These are phyloP conservation scores for Palythoa heliodiscus DNA, from an alignment of 92 coral and sea anemone species.

Conservation along the genomic window DNA sequence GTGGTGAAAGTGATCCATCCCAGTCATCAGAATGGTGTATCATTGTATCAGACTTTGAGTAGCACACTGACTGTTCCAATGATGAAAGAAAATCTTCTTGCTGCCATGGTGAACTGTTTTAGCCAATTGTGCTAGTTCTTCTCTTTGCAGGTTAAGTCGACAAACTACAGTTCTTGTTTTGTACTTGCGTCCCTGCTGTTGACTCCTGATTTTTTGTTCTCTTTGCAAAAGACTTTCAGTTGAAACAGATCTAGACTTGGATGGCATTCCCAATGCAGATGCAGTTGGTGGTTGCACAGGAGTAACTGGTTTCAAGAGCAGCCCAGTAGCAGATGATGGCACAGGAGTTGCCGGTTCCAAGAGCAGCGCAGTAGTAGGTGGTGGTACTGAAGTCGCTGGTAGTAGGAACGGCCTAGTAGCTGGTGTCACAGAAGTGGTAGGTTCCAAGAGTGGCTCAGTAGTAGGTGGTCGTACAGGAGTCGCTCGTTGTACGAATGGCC, in stretches of 20 bases:
- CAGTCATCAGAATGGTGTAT: constrained; percentile 23
- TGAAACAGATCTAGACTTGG: not conserved
- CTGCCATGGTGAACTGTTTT: constrained; percentile 35
- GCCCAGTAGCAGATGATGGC: not conserved
- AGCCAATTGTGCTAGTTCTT: constrained; percentile 21
- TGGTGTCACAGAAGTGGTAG: not conserved
- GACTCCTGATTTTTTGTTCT: not conserved
- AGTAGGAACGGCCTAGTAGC: no score
- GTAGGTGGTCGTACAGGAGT: no score
- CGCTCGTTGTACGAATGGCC: no score
- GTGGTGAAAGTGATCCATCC: constrained; percentile 29
- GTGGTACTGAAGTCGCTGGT: no score
- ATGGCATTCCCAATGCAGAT: not conserved
- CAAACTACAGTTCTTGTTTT: constrained; percentile 26
- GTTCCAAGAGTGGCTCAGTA: not conserved
- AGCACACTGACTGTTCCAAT: constrained; percentile 25
- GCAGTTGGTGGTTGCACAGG: not conserved
- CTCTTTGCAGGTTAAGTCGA: constrained; percentile 22
- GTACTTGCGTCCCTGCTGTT: constrained; percentile 8
- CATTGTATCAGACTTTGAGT: not conserved
- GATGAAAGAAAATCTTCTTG: constrained; percentile 11
- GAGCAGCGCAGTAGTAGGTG: no score
- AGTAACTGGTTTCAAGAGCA: constrained; percentile 11
- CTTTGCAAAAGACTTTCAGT: constrained; percentile 32
- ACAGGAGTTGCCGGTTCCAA: not conserved